Conservation (phyloP, 2,888 invertebrate genomes). For the Nomada lathburiana region DNA sequence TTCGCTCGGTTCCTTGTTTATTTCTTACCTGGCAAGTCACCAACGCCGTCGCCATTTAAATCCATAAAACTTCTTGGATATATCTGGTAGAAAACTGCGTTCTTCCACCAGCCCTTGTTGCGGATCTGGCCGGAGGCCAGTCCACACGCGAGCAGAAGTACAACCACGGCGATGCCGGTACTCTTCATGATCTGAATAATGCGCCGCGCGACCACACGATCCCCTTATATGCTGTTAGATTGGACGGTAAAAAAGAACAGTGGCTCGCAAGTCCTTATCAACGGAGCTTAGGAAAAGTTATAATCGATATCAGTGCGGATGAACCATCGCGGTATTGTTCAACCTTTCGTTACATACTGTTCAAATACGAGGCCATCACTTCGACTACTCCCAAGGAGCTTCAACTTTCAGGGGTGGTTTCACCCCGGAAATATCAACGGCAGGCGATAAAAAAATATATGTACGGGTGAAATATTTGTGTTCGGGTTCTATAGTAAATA, state of each 20-base stretch:
- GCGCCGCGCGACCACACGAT: not conserved
- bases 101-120: conserved; percentile 80
- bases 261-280: conserved; percentile 40
- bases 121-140: conserved; percentile 67
- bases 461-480: too few species aligned
- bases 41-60: conserved; percentile 75
- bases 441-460: not conserved
- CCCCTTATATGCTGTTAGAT: conserved; percentile 50
- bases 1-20: too few species aligned
- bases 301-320: conserved; percentile 13
- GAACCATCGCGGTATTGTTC: not conserved
- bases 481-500: too few species aligned
- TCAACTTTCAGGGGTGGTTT: too few species aligned
- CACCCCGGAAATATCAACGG: too few species aligned
- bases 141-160: conserved; percentile 61
- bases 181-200: conserved; percentile 47
- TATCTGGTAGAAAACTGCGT: conserved; percentile 80
- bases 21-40: conserved; percentile 77
- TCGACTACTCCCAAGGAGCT: too few species aligned
- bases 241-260: conserved; percentile 31
- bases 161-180: conserved; percentile 8
- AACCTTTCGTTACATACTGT: too few species aligned
- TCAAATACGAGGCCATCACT: too few species aligned
- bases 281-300: conserved; percentile 12
- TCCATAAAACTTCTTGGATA: conserved; percentile 81